Percentiles rank a stretch among this genome's conserved stretches.
Conservation (phyloP, 2,113 vertebrate genomes). For the Chionis minor region DNA sequence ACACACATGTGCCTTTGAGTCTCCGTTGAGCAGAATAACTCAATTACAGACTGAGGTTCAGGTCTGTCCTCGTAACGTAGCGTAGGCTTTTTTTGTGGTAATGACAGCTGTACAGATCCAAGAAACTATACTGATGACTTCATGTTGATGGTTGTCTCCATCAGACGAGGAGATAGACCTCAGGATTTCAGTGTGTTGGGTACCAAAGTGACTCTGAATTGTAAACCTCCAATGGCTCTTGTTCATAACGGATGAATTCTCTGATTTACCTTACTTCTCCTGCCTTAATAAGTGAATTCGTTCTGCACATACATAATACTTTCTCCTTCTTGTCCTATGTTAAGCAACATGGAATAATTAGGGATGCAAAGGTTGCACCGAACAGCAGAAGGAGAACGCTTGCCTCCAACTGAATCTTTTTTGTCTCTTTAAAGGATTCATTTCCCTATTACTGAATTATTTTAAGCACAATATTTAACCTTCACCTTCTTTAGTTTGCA, state of each 20-base stretch:
- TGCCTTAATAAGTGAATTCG: neutral
- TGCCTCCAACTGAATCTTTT: neutral
- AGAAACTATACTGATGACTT: neutral
- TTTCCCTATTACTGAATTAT: constrained; percentile 14
- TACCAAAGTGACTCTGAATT: neutral
- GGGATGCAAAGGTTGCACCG: neutral
- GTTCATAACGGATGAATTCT: neutral
- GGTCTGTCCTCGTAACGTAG: neutral
- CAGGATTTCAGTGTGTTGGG: neutral
- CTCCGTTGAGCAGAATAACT: neutral
- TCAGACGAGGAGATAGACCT: neutral
- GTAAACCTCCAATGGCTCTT: neutral
- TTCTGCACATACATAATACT: neutral
- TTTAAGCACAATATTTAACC: constrained; percentile 37
- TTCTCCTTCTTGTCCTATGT: neutral
- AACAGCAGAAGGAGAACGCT: neutral
- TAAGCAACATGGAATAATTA: constrained; percentile 2
- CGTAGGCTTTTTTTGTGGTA: neutral
- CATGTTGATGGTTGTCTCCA: neutral
- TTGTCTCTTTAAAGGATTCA: constrained; percentile 12
- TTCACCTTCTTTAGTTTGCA: constrained; percentile 7
- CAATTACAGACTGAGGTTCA: neutral
- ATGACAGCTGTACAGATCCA: neutral
- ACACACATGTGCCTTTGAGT: accelerated
- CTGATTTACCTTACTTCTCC: neutral